phyloP scores from a whole-genome alignment of 1,140 invertebrate genomes.

The Ditylenchus dipsaci region DNA sequence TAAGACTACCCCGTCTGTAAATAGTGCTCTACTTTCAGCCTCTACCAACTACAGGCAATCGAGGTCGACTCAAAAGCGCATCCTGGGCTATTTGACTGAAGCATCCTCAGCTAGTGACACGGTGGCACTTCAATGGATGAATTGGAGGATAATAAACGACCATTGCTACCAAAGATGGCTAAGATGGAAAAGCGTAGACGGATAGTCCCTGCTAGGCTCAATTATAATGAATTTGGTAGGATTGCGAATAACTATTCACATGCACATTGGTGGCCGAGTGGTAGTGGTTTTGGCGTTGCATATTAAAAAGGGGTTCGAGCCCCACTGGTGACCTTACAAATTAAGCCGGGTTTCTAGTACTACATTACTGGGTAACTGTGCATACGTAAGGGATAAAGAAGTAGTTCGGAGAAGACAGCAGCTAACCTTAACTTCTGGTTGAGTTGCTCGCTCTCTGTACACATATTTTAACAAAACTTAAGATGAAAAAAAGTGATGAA shows the following conservation, averaged over 20 bases:
- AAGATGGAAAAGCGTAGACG: neutral
- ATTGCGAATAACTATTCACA: neutral
- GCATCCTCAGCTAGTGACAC: constrained; percentile 15
- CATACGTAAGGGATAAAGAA: neutral
- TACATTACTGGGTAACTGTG: neutral
- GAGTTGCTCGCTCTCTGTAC: neutral
- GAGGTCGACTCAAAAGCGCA: neutral
- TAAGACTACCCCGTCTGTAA: neutral
- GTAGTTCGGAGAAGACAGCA: neutral
- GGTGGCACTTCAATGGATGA: neutral
- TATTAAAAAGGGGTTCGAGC: neutral
- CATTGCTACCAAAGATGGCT: neutral
- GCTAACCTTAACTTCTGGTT: neutral
- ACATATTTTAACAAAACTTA: neutral
- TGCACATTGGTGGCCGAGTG: neutral
- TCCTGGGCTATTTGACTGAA: constrained; percentile 14
- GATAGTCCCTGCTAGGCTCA: neutral
- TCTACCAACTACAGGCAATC: neutral
- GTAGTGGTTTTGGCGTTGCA: neutral
- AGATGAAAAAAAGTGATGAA: no score
- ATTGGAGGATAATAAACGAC: neutral
- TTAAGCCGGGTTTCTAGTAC: constrained; percentile 1
- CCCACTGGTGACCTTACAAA: neutral
- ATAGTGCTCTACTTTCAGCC: neutral
- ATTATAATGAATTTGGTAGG: constrained; percentile 8